These are phyloP conservation scores for Dinomys branickii DNA, from an alignment of 2,113 vertebrate species.

Conservation along the genomic window DNA sequence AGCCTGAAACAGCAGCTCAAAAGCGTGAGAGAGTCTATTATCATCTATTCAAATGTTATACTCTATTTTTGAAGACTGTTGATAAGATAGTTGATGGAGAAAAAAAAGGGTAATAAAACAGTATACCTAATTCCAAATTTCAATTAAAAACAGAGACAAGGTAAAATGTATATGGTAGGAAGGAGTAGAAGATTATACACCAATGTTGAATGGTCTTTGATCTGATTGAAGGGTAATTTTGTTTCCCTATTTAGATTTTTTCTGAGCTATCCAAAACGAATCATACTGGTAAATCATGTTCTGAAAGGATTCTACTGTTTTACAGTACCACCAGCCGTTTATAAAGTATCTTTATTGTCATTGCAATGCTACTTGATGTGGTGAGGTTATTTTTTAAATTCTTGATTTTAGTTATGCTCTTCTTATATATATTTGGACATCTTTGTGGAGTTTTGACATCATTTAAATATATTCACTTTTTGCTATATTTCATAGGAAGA, in stretches of 20 bases:
- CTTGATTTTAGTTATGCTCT: background rate
- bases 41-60: background rate
- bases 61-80: background rate
- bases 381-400: background rate
- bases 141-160: background rate
- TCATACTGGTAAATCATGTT: constrained; percentile 5
- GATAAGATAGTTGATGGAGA: background rate
- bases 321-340: background rate
- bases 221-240: constrained; percentile 41
- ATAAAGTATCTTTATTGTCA: background rate
- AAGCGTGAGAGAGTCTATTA: background rate
- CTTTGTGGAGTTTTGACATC: constrained; percentile 32
- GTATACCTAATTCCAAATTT: background rate
- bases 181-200: background rate
- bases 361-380: background rate
- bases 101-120: background rate
- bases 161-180: background rate
- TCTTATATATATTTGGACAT: constrained; percentile 17
- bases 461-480: background rate
- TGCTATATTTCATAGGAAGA: constrained; percentile 23
- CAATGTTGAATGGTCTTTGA: background rate
- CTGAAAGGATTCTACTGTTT: background rate
- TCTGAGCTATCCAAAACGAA: constrained; percentile 45
- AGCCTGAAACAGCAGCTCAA: background rate
- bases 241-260: constrained; percentile 2